These are phyloP conservation scores for Limanda limanda DNA, from an alignment of 2,113 vertebrate genomes.

Conservation along the genomic window DNA sequence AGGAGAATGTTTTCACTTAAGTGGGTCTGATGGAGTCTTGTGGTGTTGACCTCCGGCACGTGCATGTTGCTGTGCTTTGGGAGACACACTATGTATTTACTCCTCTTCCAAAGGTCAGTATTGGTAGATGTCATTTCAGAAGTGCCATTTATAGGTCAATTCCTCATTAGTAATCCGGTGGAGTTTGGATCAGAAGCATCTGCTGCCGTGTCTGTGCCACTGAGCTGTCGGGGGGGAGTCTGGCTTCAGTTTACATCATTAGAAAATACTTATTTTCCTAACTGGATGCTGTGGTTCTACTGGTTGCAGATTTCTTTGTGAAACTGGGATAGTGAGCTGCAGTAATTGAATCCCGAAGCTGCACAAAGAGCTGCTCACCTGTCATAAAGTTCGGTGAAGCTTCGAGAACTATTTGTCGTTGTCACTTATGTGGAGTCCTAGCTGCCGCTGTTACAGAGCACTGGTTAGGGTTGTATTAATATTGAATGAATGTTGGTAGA, in stretches of 20 bases:
- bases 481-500: too few species aligned
- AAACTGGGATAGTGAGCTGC: too few species aligned
- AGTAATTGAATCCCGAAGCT: too few species aligned
- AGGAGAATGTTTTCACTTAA: conserved; percentile 50
- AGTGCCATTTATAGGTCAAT: conserved; percentile 76
- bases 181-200: conserved; percentile 59
- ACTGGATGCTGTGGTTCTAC: neutral
- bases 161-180: conserved; percentile 67
- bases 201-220: conserved; percentile 37
- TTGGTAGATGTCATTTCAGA: conserved; percentile 70
- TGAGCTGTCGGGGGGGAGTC: conserved; percentile 12
- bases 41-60: conserved; percentile 62
- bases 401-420: too few species aligned
- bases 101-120: conserved; percentile 69
- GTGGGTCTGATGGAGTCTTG: conserved; percentile 55
- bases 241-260: too few species aligned
- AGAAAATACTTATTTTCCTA: neutral
- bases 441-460: too few species aligned
- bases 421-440: too few species aligned
- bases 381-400: too few species aligned
- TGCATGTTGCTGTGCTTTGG: conserved; percentile 30
- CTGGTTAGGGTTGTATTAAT: too few species aligned
- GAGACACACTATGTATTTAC: conserved; percentile 66
- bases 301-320: too few species aligned
- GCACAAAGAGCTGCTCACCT: too few species aligned